Base-by-base conservation (phyloP, 2,888 invertebrate species). In the Trachelus tabidus region DNA sequence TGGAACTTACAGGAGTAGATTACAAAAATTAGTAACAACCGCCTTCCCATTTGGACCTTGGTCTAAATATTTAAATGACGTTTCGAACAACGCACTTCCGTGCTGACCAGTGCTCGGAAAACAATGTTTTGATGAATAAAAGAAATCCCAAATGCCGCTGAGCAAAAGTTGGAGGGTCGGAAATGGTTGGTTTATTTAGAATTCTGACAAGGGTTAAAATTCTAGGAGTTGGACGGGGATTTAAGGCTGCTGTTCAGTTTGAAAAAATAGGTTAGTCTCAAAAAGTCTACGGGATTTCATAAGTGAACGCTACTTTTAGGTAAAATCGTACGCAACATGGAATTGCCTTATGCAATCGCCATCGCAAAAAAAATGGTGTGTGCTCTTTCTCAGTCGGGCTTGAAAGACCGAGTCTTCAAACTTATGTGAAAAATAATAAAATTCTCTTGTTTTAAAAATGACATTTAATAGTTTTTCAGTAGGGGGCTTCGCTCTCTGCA, bases 51-150 rank as follows among this genome's bases (percentile, higher is more conserved):
- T 23, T 23, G 56, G 9, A 56, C 23, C 23, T 56, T 56, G 56
- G 23, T 56, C 23, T 56, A 56, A 56, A 56, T 56, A 56, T 23
- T 56, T 56, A 23, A 56, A 56, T 56, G 9, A 56, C 56, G 9
- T 56, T 56, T 23, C 23, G 23, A 23, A 56, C 56, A 76, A 78
- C 71, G 68, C 76, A 78, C 75, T 78, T 75, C 78, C 73, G 73
- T 33, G 78, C 77, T 69, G 75, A 34, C 33, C 31, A 33, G 12
- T 31, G n/a, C 78, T 31, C 73, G 34, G 73, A 76, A 73, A 40
- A 78, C 73, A 34, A 78, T 75, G 73, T 75, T 34, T 71, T 34
- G 73, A 78, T 76, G 73, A 78, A 78, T 76, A 40, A 76, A 78
- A 78, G 71, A 76, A 78, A 75, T 78, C 73, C 37, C 33, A 71